Conservation (phyloP, 2,797 vertebrate genomes). For the Geotrypetes seraphini region DNA sequence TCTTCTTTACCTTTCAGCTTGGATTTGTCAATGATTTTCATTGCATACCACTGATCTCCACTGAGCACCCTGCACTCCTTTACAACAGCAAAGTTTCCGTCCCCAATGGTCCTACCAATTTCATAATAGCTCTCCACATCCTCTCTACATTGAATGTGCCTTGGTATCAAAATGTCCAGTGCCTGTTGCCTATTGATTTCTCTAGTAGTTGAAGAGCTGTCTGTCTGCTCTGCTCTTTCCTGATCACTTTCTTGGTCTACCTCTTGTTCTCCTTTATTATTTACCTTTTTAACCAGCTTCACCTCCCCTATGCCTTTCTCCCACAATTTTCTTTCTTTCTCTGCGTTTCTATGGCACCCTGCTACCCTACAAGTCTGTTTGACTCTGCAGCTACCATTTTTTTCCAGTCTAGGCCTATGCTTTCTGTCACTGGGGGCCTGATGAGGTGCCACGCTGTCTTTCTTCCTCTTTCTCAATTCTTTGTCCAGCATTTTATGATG, state of each 20-base stretch:
- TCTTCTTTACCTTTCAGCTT: conserved; percentile 86
- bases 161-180: conserved; percentile 8
- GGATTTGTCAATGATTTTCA: conserved; percentile 86
- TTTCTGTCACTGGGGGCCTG: conserved; percentile 9
- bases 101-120: conserved; percentile 77
- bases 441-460: conserved; percentile 22
- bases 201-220: conserved; percentile 16
- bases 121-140: conserved; percentile 75
- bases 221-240: conserved; percentile 12
- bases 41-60: conserved; percentile 59
- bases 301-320: conserved; percentile 30
- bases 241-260: not conserved
- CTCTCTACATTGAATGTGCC: conserved; percentile 43
- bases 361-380: conserved; percentile 31
- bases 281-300: conserved; percentile 24
- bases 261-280: conserved; percentile 22
- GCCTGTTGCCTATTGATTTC: conserved; percentile 31
- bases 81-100: conserved; percentile 91
- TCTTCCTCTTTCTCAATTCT: conserved; percentile 26
- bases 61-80: conserved; percentile 68
- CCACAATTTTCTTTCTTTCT: conserved; percentile 12
- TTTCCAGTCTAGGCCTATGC: conserved; percentile 24
- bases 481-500: conserved; percentile 4
- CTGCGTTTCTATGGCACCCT: conserved; percentile 19
- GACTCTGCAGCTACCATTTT: conserved; percentile 6